Evolutionary conservation across 2,797 vertebrate species (phyloP).

Genomic region (Lacerta agilis): DNA sequence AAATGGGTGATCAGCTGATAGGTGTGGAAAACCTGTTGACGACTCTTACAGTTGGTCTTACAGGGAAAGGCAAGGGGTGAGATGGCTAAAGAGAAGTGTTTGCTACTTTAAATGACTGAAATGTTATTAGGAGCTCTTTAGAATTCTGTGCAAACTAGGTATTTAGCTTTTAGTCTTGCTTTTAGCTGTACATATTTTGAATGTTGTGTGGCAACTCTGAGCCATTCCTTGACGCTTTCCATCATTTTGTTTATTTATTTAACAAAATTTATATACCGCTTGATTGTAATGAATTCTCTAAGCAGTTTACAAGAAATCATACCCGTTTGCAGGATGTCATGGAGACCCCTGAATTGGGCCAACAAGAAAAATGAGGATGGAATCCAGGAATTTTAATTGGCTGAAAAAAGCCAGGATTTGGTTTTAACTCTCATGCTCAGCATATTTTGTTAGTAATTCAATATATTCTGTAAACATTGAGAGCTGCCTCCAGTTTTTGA

Average conservation of each 20-base stretch:
- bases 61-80: no score
- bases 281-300: no score
- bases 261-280: no score
- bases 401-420: background rate
- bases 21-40: no score
- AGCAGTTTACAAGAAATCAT: background rate
- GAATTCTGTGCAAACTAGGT: background rate
- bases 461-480: background rate
- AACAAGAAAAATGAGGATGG: background rate
- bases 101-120: background rate
- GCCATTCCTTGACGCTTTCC: background rate
- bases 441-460: conserved; percentile 1
- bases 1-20: no score
- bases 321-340: background rate
- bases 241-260: no score
- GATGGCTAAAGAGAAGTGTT: background rate
- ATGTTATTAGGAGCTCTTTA: background rate
- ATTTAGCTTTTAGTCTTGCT: background rate
- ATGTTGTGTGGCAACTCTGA: background rate
- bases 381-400: background rate
- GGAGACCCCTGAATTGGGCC: background rate
- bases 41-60: no score
- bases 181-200: background rate
- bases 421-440: background rate
- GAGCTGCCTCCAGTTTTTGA: background rate